Percentiles rank a stretch among this genome's conserved stretches.
Evolutionary conservation across 1,140 invertebrate species (phyloP).

Genomic region (Drosophila lacteicornis): DNA sequence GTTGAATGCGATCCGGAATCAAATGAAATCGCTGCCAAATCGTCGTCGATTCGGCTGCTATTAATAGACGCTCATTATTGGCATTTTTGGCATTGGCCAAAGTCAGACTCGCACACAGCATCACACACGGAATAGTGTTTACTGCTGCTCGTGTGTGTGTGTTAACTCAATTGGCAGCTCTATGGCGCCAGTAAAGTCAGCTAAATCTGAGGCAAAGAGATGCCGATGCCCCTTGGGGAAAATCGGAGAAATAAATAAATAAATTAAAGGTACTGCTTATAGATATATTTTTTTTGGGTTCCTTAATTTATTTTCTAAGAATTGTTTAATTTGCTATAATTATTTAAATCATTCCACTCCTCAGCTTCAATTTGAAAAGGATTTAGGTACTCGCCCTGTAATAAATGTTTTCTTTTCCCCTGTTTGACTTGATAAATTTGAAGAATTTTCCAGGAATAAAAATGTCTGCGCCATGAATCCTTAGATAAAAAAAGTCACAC

Average conservation of each 20-base stretch:
- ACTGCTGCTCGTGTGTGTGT: constrained; percentile 8
- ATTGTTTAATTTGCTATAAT: neutral
- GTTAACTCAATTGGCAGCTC: constrained; percentile 50
- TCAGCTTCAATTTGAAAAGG: no score
- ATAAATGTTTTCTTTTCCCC: neutral
- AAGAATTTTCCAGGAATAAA: neutral
- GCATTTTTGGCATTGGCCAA: constrained; percentile 62
- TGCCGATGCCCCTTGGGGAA: constrained; percentile 6
- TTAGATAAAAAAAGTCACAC: constrained; percentile 1
- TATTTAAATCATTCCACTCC: no score
- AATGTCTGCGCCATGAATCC: constrained; percentile 10
- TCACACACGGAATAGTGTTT: constrained; percentile 2
- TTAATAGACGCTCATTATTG: constrained; percentile 72
- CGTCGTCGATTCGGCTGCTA: constrained; percentile 32
- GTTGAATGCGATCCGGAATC: constrained; percentile 29
- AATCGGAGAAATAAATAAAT: neutral
- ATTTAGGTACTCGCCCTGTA: neutral
- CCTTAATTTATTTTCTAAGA: neutral
- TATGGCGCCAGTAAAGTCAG: constrained; percentile 47
- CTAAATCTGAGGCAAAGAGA: constrained; percentile 15
- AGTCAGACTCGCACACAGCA: constrained; percentile 41
- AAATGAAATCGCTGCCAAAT: constrained; percentile 57
- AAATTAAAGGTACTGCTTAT: neutral
- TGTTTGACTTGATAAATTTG: constrained; percentile 4
- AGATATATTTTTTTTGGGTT: no score